These are phyloP conservation scores for Lasioglossum malachurum DNA, from an alignment of 2,888 invertebrate genomes.

Conservation along the genomic window DNA sequence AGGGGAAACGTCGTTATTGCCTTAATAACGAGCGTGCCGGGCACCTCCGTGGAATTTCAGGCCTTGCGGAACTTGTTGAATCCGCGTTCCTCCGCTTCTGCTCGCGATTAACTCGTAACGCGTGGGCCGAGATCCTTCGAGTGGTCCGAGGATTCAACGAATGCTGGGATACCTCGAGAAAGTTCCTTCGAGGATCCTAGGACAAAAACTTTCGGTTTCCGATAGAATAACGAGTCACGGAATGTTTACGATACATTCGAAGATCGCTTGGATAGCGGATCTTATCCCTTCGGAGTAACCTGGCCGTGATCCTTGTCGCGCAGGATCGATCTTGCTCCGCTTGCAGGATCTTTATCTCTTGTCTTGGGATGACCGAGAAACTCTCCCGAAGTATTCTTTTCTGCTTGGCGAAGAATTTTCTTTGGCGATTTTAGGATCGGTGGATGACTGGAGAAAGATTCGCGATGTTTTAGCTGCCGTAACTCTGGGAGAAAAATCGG, in stretches of 20 bases:
- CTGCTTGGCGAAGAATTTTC: not conserved
- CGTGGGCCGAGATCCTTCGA: not conserved
- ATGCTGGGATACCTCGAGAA: not conserved
- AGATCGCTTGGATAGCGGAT: not conserved
- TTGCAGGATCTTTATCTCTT: not conserved
- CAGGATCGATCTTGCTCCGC: not conserved
- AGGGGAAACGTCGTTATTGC: conserved; percentile 9
- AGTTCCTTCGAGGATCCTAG: not conserved
- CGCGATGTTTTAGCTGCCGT: not conserved
- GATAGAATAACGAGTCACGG: not conserved
- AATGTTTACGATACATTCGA: not conserved
- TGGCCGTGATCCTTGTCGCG: not conserved
- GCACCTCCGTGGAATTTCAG: not conserved
- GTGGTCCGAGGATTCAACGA: not conserved
- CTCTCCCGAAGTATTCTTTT: not conserved
- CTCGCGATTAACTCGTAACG: conserved; percentile 6
- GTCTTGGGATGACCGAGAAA: not conserved
- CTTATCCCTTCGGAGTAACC: not conserved
- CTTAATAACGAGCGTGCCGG: conserved; percentile 15
- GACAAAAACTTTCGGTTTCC: not conserved
- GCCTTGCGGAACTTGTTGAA: conserved; percentile 41
- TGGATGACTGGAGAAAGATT: not conserved
- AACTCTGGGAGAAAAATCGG: not conserved
- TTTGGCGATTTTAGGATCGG: not conserved
- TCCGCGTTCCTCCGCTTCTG: not conserved